Evolutionary conservation across 2,888 invertebrate genomes (phyloP), one percentile per base, ranked within the genome.

Genomic region (Apodemia mormo): DNA sequence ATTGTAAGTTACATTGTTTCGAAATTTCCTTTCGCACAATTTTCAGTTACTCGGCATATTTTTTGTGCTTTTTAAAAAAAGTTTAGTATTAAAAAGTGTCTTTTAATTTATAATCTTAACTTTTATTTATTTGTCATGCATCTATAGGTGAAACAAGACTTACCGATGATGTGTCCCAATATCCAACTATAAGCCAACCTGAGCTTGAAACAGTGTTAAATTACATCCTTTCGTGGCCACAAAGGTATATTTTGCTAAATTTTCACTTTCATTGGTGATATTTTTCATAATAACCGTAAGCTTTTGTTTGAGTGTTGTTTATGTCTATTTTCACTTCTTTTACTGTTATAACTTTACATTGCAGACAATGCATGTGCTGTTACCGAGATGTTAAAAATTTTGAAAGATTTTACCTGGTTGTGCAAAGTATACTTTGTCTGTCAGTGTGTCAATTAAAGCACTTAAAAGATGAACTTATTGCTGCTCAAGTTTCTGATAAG

Each of bases 351-450:
- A 37, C n/a, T 2, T 54, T 22, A 58, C 29, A 43, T 94, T 95
- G 72, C 88, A 97, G 98, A 85, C 98, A 98, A 94, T 98, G 98
- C 85, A 97, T 98, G 96, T 98, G 98, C 90, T 97, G 98, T 89
- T 98, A 97, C 89, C 95, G 98, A 79, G 98, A 98, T 92, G 95
- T 96, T 71, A 98, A 98, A 89, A 98, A 98, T 89, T 97, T 97
- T 90, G 98, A 98, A 85, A 95, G 97, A 78, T 97, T 98, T 87
- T 97, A 97, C 87, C 94, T 97, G 82, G 94, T 98, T 79, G 96
- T 98, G 56, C 98, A 98, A 87, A 97, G 97, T 75, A 95, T 98
- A 78, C 95, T 98, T 73, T 96, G 96, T 80, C 94, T 97, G 78
- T 96, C 97, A 67, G 96, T 98, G 72, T 96, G 96, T 84, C 96